Evolutionary conservation across 1,140 invertebrate species (phyloP), one percentile per base, ranked within the genome.

Genomic region (Drosophila rhopaloa): DNA sequence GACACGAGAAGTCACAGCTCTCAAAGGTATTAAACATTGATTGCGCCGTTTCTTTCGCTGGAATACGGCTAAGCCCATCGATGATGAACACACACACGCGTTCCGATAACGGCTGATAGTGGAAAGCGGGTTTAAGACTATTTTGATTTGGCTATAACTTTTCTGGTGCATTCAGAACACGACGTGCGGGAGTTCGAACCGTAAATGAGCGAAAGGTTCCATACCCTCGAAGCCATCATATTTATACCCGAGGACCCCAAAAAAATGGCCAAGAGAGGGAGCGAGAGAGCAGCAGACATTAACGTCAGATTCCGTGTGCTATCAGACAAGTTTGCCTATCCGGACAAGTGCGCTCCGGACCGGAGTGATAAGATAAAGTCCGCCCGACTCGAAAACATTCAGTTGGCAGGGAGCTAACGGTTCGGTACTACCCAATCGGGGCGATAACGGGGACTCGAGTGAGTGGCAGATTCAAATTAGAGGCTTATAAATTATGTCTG

Each of bases 21-120:
- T 85, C 73, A 79, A 83, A 91, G n/a, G 78, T 71, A 53, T 77
- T 89, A 62, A 77, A 91, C 89, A 91, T 91, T 47, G 44, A 47
- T 16, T 66, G 41, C 50, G 58, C 43, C 58, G 44, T 50, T 57
- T 70, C 35, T 27, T 57, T 48, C 37, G 63, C 50, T 70, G 63
- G 65, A 68, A 68, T 71, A 47, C 27, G 40, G 38, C 57, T 43
- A 66, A 74, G 72, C 81, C 81, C 79, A 76, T 48, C 50, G 63
- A 70, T 62, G 19, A 50, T 24, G 44, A 41, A 27, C 53, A 67
- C 35, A 67, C 50, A 47, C 62, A 24, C 71, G 59, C 40, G 54
- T 54, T 29, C 35, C 41, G 51, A 74, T 57, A 55, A 76, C 35
- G 51, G 32, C 44, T 54, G 55, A 59, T 72, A 72, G 19, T 51